Base-by-base conservation (phyloP, 2,797 vertebrate genomes). In the Thripadectes ignobilis region DNA sequence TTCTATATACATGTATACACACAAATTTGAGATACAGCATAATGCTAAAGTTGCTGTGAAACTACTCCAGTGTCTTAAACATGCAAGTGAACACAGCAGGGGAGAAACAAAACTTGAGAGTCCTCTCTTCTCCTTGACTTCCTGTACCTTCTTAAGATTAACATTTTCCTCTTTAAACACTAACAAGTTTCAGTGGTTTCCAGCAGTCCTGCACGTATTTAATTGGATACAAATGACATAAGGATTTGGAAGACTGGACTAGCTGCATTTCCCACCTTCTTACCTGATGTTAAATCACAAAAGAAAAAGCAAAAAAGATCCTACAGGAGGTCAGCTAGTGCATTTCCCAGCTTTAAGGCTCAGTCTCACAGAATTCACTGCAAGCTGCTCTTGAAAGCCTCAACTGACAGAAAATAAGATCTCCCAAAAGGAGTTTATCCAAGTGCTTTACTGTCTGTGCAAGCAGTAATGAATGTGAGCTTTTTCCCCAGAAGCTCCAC, bases 261-360 rank as follows among this genome's bases (percentile, higher is more conserved):
- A 87, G 79, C 6, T 14, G 4, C 46, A 85, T 69, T 72, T 76
- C 43, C 21, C 27, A 72, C 8, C 5, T 72, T 16, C 17, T 71
- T 59, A 86, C 18, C 66, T 19, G 13, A 51, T 36, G 8, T 39
- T 58, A 84, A 54, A 62, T 48, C 59, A 62, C n/a, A 34, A 7
- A 7, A 19, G 8, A 0, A 8, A 32, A 2, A 18, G 7, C 14
- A 14, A 3, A 10, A 9, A 14, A 34, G 10, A 67, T 2, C 29
- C 68, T 63, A 32, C 23, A 81, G 12, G 26, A 67, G 34, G 39
- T 58, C 76, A 92, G 41, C 24, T 75, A 39, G 15, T 24, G 6
- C 46, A 88, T 51, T 73, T 86, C 51, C 39, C n/a, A 68, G 27
- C 41, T 91, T 81, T 88, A 84, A 75, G 34, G 52, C 43, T 93